Percentiles rank a stretch among this genome's conserved stretches.
Conservation (phyloP, 2,888 invertebrate genomes). For the Neoitamus cyanurus region DNA sequence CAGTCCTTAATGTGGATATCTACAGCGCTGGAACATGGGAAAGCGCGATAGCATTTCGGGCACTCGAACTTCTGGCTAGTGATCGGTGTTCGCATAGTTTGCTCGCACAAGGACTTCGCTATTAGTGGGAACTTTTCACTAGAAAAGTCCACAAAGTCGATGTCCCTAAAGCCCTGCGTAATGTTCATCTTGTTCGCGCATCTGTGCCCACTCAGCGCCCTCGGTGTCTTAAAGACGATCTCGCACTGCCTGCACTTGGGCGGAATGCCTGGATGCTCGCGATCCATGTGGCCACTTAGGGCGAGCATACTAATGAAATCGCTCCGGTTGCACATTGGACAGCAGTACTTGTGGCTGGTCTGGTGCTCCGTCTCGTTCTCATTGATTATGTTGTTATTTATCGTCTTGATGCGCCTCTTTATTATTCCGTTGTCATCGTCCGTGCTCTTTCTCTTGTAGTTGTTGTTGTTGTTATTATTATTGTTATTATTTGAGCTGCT, state of each 20-base stretch:
- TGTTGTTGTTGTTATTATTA: slow-evolving; percentile 64
- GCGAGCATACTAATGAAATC: slow-evolving; percentile 72
- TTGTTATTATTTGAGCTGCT: slow-evolving; percentile 62
- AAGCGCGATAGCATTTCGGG: slow-evolving; percentile 76
- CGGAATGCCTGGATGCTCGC: slow-evolving; percentile 74
- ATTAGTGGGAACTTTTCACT: slow-evolving; percentile 83
- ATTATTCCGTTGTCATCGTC: slow-evolving; percentile 58
- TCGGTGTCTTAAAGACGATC: slow-evolving; percentile 78
- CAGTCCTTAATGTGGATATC: slow-evolving; percentile 75
- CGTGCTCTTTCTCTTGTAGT: slow-evolving; percentile 60
- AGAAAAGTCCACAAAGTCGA: slow-evolving; percentile 83
- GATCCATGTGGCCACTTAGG: slow-evolving; percentile 75
- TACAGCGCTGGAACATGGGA: slow-evolving; percentile 75
- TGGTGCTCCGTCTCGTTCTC: slow-evolving; percentile 49
- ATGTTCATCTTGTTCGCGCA: slow-evolving; percentile 67
- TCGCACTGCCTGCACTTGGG: slow-evolving; percentile 80
- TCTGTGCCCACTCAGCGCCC: slow-evolving; percentile 77
- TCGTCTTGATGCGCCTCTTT: slow-evolving; percentile 61
- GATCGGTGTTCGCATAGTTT: slow-evolving; percentile 70
- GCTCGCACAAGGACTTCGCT: slow-evolving; percentile 78
- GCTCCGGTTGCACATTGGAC: slow-evolving; percentile 73
- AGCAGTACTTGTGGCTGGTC: slow-evolving; percentile 64
- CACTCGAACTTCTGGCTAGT: slow-evolving; percentile 76
- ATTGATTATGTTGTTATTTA: slow-evolving; percentile 58
- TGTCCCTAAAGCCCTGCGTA: slow-evolving; percentile 74